Evolutionary conservation across 1,140 invertebrate species (phyloP).

Genomic region (Melipona quadrifasciata): DNA sequence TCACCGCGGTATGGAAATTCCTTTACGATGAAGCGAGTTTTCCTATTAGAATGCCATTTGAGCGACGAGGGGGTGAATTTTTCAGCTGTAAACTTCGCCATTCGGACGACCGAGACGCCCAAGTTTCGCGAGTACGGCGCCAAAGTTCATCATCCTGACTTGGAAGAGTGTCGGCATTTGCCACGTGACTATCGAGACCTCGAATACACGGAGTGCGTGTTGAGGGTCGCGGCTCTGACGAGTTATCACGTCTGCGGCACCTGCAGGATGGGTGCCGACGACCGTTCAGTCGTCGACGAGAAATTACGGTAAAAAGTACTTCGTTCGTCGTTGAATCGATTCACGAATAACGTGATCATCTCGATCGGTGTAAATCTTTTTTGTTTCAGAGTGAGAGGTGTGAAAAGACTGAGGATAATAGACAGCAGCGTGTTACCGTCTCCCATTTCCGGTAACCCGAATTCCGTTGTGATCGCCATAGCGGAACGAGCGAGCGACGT

Average conservation of each 20-base stretch:
- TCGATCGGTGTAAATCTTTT: not conserved
- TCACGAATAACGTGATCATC: not conserved
- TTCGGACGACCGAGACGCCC: constrained; percentile 82
- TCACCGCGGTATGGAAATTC: constrained; percentile 80
- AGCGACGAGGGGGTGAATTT: not conserved
- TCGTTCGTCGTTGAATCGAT: not conserved
- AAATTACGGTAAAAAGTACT: constrained; percentile 80
- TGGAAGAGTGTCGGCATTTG: constrained; percentile 83
- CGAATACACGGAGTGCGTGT: constrained; percentile 85
- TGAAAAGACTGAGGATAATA: constrained; percentile 85
- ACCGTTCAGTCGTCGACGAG: constrained; percentile 83
- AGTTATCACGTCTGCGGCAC: constrained; percentile 87
- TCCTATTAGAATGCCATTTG: not conserved
- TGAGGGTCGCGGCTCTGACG: constrained; percentile 85
- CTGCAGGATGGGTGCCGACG: constrained; percentile 83
- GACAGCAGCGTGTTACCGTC: constrained; percentile 88
- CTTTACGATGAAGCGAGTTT: too few relatives aligned
- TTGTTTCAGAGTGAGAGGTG: constrained; percentile 83
- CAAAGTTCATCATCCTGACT: constrained; percentile 84
- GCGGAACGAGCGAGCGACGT: constrained; percentile 86
- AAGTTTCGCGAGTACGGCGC: constrained; percentile 85
- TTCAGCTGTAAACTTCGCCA: constrained; percentile 84
- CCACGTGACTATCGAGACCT: constrained; percentile 79
- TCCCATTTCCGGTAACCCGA: constrained; percentile 86
- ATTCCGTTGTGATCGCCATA: constrained; percentile 86